These are phyloP conservation scores for Sander lucioperca DNA, from an alignment of 2,113 vertebrate species.

Conservation along the genomic window DNA sequence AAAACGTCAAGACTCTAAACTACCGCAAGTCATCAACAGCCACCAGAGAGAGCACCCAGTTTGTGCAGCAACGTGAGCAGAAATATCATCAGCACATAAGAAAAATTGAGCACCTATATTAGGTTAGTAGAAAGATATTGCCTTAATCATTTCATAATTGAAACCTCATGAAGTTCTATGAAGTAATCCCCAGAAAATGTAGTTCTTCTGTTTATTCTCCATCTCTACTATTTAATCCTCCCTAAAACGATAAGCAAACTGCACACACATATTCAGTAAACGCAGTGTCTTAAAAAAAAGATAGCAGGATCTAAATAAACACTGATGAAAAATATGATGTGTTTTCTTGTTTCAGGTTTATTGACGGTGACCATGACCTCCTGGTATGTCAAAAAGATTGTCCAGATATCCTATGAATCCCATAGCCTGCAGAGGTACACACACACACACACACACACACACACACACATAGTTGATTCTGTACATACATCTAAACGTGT, in stretches of 20 bases:
- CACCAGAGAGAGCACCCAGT: not conserved
- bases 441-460: not conserved
- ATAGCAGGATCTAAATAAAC: not conserved
- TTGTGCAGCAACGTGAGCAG: not conserved
- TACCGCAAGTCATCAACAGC: not conserved
- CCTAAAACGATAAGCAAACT: not conserved
- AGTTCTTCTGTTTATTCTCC: not conserved
- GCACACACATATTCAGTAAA: not conserved
- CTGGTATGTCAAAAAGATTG: constrained; percentile 89
- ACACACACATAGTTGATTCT: not conserved
- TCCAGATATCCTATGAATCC: constrained; percentile 23
- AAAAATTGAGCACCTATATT: not conserved
- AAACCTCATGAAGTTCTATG: not conserved
- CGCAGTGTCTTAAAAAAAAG: not conserved
- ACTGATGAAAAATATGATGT: not conserved
- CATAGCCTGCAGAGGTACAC: constrained; percentile 50
- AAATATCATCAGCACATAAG: not conserved
- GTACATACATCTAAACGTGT: not conserved
- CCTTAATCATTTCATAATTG: not conserved
- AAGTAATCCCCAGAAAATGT: not conserved
- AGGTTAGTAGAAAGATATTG: not conserved
- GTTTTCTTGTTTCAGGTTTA: constrained; percentile 82
- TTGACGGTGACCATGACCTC: constrained; percentile 88
- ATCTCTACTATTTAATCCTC: not conserved
- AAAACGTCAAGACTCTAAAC: not conserved